Evolutionary conservation across 1,140 invertebrate genomes (phyloP).

Genomic region (Penaeus indicus): DNA sequence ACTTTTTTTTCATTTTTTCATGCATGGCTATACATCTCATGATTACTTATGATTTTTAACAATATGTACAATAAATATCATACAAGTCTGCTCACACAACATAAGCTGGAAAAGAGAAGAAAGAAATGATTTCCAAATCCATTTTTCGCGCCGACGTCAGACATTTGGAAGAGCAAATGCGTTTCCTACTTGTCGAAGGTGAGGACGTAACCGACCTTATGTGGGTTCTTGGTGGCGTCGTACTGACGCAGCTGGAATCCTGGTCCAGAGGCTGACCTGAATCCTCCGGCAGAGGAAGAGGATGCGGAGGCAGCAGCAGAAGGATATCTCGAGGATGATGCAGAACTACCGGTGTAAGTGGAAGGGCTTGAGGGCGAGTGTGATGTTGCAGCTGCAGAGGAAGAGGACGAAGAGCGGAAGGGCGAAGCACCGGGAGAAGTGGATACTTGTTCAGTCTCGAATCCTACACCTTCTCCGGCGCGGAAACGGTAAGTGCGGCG

Average conservation of each 20-base stretch:
- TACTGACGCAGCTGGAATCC: slow-evolving; percentile 34
- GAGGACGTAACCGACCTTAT: slow-evolving; percentile 29
- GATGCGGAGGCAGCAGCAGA: neutral
- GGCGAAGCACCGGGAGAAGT: slow-evolving; percentile 16
- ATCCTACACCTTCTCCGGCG: slow-evolving; percentile 61
- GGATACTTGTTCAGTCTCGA: slow-evolving; percentile 60
- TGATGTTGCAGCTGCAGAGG: neutral
- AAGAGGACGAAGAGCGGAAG: neutral
- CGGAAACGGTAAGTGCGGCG: slow-evolving; percentile 56
- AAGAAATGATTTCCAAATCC: too few species aligned
- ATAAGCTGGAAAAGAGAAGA: too few species aligned
- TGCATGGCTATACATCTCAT: too few species aligned
- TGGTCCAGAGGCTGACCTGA: neutral
- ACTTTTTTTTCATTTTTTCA: too few species aligned
- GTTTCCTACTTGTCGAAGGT: neutral
- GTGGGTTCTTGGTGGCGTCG: slow-evolving; percentile 34
- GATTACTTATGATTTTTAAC: too few species aligned
- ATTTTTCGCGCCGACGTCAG: too few species aligned
- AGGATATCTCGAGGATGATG: neutral
- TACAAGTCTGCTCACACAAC: too few species aligned
- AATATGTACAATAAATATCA: too few species aligned
- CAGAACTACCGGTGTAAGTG: neutral
- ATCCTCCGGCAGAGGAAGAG: neutral
- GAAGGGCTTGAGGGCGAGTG: slow-evolving; percentile 17
- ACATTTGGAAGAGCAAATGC: too few species aligned